These are phyloP conservation scores for Ochlodes sylvanus DNA, from an alignment of 2,888 invertebrate genomes.

Conservation along the genomic window DNA sequence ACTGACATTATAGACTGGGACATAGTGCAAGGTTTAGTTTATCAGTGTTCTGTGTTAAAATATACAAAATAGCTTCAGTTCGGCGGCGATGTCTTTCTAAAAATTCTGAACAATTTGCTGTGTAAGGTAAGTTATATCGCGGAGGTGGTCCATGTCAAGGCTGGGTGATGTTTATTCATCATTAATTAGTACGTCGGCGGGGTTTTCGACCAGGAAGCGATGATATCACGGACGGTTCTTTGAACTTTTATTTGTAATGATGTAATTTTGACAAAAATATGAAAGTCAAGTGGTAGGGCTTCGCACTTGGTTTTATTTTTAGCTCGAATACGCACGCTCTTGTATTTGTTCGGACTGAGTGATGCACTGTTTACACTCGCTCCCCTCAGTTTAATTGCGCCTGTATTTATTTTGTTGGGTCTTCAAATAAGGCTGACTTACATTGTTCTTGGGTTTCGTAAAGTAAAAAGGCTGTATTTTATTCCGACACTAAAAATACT, in stretches of 20 bases:
- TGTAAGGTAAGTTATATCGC: slow-evolving; percentile 41
- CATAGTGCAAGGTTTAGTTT: slow-evolving; percentile 38
- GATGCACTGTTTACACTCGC: slow-evolving; percentile 35
- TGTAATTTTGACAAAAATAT: slow-evolving; percentile 50
- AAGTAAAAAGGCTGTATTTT: neutral
- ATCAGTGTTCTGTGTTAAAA: slow-evolving; percentile 43
- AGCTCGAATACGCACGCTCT: slow-evolving; percentile 50
- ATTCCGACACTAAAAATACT: too few species aligned
- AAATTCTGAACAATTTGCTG: slow-evolving; percentile 25
- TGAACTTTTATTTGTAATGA: slow-evolving; percentile 57
- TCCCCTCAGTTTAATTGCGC: slow-evolving; percentile 34
- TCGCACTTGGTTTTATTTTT: slow-evolving; percentile 70
- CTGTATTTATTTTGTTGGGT: slow-evolving; percentile 24
- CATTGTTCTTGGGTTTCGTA: slow-evolving; percentile 13
- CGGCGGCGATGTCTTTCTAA: slow-evolving; percentile 38
- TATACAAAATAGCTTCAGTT: slow-evolving; percentile 6
- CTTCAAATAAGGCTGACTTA: slow-evolving; percentile 11
- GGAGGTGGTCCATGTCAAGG: slow-evolving; percentile 52
- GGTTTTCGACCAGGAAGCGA: slow-evolving; percentile 63
- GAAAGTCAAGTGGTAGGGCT: slow-evolving; percentile 50
- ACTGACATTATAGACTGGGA: slow-evolving; percentile 32
- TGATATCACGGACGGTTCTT: slow-evolving; percentile 72
- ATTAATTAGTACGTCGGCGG: slow-evolving; percentile 58
- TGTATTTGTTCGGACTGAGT: slow-evolving; percentile 24
- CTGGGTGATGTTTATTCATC: slow-evolving; percentile 50